Percentiles rank a stretch among this genome's conserved stretches.
Evolutionary conservation across 2,113 vertebrate species (phyloP).

Genomic region (Cebidichthys violaceus): DNA sequence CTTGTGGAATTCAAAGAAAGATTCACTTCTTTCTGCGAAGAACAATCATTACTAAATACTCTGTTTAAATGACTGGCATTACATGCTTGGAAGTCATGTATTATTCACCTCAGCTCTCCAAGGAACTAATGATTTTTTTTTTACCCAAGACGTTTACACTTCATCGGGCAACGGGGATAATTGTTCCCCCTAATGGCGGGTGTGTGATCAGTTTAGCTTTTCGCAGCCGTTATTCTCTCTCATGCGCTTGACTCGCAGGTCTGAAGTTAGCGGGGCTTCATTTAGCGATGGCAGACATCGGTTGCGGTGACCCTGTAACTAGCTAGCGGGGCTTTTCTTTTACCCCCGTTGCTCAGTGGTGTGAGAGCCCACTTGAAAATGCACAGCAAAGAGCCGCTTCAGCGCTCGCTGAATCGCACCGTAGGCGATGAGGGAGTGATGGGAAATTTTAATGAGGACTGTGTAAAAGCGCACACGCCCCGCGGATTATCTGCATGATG

Average conservation of each 20-base stretch:
- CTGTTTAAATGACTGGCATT: conserved; percentile 60
- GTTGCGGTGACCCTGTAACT: conserved; percentile 52
- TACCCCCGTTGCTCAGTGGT: conserved; percentile 38
- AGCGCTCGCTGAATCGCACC: conserved; percentile 54
- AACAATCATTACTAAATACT: conserved; percentile 70
- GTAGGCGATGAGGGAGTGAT: conserved; percentile 54
- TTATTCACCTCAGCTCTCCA: conserved; percentile 60
- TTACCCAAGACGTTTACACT: conserved; percentile 54
- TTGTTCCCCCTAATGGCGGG: conserved; percentile 57
- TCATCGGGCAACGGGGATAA: conserved; percentile 61
- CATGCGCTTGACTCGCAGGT: conserved; percentile 41
- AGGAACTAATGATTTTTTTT: conserved; percentile 65
- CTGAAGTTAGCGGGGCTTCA: conserved; percentile 40
- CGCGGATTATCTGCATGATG: conserved; percentile 53
- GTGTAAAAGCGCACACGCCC: conserved; percentile 31
- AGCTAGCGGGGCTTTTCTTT: conserved; percentile 46
- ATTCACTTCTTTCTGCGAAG: conserved; percentile 62
- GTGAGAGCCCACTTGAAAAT: conserved; percentile 65
- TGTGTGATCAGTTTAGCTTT: conserved; percentile 55
- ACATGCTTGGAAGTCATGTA: conserved; percentile 64
- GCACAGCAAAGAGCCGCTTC: conserved; percentile 46
- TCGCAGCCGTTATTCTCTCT: conserved; percentile 46
- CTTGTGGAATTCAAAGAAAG: conserved; percentile 65
- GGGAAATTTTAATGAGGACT: conserved; percentile 70
- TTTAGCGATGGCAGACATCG: conserved; percentile 31